Evolutionary conservation across 2,888 invertebrate species (phyloP).

Genomic region (Tetragnatha montana): DNA sequence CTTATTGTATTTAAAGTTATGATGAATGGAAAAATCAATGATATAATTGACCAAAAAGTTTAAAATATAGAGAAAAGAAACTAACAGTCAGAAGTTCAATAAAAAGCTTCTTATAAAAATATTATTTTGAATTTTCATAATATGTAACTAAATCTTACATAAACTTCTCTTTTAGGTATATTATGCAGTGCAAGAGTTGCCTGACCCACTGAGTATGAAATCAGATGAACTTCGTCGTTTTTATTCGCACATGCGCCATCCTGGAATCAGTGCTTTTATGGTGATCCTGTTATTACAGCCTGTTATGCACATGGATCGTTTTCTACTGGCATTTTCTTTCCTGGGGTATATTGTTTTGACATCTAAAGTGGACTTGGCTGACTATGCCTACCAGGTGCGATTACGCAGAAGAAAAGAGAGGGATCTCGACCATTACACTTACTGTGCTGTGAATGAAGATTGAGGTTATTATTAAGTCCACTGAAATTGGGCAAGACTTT

Average conservation of each 20-base stretch:
- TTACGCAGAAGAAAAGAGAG: conserved; percentile 36
- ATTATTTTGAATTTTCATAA: not conserved
- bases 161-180: conserved; percentile 30
- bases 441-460: no score
- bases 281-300: conserved; percentile 65
- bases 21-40: not conserved
- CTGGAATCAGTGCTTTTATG: conserved; percentile 51
- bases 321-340: conserved; percentile 52
- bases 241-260: conserved; percentile 70
- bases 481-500: no score
- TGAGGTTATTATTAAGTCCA: no score
- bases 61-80: not conserved
- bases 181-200: conserved; percentile 33
- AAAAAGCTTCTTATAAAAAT: not conserved
- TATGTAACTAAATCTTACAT: not conserved
- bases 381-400: conserved; percentile 57
- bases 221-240: conserved; percentile 47
- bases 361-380: conserved; percentile 51
- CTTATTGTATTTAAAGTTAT: no score
- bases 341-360: conserved; percentile 47
- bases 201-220: conserved; percentile 56
- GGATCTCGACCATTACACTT: conserved; percentile 4
- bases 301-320: conserved; percentile 65
- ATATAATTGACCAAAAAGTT: not conserved
- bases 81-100: not conserved